Base-by-base conservation (phyloP, 2,113 vertebrate genomes). In the Amphilophus citrinellus region DNA sequence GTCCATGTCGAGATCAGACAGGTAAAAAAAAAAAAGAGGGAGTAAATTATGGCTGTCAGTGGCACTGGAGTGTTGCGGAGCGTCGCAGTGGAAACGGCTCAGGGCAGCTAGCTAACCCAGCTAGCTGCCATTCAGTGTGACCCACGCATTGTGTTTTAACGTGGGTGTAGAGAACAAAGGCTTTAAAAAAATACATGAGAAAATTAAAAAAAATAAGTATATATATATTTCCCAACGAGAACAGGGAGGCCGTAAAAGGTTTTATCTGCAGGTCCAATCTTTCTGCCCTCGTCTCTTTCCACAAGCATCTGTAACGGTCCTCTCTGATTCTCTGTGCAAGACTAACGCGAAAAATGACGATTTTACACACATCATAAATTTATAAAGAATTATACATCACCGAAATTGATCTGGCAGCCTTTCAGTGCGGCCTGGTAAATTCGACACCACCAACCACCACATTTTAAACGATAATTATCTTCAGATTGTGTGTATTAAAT, bases 1-100 rank as follows among this genome's bases (percentile, higher is more conserved):
- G 15, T 84, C 90, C 2, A 61, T 89, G 77, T 86, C 85, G 1
- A 89, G 93, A 82, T 92, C 93, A 2, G 94, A 95, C 92, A 96
- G 96, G 96, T 96, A 91, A 39, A 76, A 14, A 10, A 3, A 3
- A 27, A 27, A 27, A 27, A 30, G 22, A 0, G 2, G 1, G 9
- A 37, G 7, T 2, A 1, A 53, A 73, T 14, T 59, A 9, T 17
- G 22, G 5, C 3, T 22, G 37, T 0, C 22, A 1, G 7, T 27
- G n/a, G 13, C 5, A 50, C 44, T 5, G 1, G 53, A n/a, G 17
- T 57, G 4, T 4, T 22, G 17, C 0, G 13, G 53, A 17, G 47
- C 57, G 5, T 3, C 3, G 10, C 5, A 1, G 11, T 2, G 22
- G 15, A n/a, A 50, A 11, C n/a, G 5, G 5, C 24, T 66, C 3